phyloP scores from a whole-genome alignment of 2,888 invertebrate genomes.

The Blera fallax region DNA sequence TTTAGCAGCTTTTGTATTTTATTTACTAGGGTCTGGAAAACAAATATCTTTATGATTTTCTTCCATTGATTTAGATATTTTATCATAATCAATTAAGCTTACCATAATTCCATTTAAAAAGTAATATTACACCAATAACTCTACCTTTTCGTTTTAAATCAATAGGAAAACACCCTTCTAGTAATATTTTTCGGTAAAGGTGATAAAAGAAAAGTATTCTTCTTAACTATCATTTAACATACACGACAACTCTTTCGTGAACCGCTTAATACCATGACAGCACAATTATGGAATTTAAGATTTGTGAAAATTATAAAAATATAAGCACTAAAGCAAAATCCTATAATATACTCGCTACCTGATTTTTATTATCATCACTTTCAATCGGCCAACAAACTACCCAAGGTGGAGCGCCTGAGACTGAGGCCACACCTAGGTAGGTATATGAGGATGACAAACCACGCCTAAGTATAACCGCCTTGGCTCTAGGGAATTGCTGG shows the following conservation, averaged over 20 bases:
- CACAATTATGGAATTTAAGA: slow-evolving; percentile 61
- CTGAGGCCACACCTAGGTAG: slow-evolving; percentile 44
- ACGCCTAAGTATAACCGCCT: slow-evolving; percentile 17
- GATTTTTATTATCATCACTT: slow-evolving; percentile 68
- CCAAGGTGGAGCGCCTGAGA: slow-evolving; percentile 9
- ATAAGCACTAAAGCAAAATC: slow-evolving; percentile 56
- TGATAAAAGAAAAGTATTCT: slow-evolving; percentile 43
- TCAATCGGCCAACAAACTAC: slow-evolving; percentile 46
- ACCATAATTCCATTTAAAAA: too few species aligned
- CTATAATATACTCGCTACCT: slow-evolving; percentile 47
- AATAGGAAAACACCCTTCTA: background rate
- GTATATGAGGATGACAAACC: slow-evolving; percentile 30
- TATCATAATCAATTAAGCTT: background rate
- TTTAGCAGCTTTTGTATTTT: too few species aligned
- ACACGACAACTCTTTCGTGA: slow-evolving; percentile 43
- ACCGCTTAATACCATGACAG: slow-evolving; percentile 58
- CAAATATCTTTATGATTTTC: too few species aligned
- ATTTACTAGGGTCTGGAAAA: too few species aligned
- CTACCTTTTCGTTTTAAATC: background rate
- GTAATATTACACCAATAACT: too few species aligned
- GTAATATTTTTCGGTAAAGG: background rate
- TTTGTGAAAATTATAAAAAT: slow-evolving; percentile 63
- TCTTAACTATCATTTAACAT: slow-evolving; percentile 40
- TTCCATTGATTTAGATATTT: too few species aligned
- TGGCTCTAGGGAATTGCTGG: slow-evolving; percentile 26